These are phyloP conservation scores for Camptogramma bilineatum DNA, from an alignment of 2,888 invertebrate genomes.

Conservation along the genomic window DNA sequence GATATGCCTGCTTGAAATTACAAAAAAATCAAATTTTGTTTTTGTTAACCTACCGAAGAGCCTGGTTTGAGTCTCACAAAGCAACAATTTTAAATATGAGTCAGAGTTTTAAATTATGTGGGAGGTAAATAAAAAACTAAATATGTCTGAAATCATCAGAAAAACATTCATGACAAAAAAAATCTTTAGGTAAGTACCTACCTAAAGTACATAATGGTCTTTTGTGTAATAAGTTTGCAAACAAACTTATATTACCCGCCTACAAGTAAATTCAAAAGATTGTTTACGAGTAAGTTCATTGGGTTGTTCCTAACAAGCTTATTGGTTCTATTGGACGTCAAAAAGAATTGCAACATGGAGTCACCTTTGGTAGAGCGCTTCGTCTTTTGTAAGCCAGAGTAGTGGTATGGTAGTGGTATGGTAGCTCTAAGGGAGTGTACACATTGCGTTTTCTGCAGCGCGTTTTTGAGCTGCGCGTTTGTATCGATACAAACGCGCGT, in stretches of 20 bases:
- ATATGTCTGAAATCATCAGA: too few species aligned
- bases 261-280: slow-evolving; percentile 13
- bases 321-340: slow-evolving; percentile 31
- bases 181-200: neutral
- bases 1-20: slow-evolving; percentile 89
- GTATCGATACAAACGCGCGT: too few species aligned
- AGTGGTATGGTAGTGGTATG: slow-evolving; percentile 50
- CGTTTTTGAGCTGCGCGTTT: too few species aligned
- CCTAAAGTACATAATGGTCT: neutral
- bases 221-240: neutral
- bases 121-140: too few species aligned
- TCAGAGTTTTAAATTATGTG: too few species aligned
- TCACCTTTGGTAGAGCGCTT: slow-evolving; percentile 44
- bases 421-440: too few species aligned
- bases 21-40: slow-evolving; percentile 20
- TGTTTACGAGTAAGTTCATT: slow-evolving; percentile 20
- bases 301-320: slow-evolving; percentile 29
- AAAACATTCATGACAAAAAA: too few species aligned
- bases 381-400: slow-evolving; percentile 51
- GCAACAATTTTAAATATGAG: neutral
- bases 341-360: slow-evolving; percentile 35
- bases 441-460: too few species aligned
- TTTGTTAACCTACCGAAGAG: neutral
- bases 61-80: neutral
- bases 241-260: neutral